Evolutionary conservation across 2,113 vertebrate species (phyloP).

Genomic region (Percina caprodes): DNA sequence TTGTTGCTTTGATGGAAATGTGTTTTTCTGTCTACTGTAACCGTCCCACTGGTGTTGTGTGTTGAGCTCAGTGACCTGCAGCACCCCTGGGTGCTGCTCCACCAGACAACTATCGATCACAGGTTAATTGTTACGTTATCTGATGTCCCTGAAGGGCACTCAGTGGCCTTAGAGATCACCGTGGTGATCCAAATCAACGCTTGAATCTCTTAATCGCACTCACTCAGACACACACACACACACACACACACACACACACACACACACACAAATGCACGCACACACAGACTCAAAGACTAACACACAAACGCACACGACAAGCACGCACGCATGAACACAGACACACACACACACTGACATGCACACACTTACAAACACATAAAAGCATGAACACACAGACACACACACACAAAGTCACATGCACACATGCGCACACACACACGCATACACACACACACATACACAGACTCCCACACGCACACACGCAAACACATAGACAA

Average conservation of each 20-base stretch:
- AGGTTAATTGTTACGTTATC: slow-evolving; percentile 49
- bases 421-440: too few relatives aligned
- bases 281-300: too few relatives aligned
- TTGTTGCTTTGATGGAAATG: neutral
- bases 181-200: slow-evolving; percentile 13
- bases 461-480: neutral
- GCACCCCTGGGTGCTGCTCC: accelerated
- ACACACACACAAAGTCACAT: too few relatives aligned
- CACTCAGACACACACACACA: neutral
- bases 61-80: slow-evolving; percentile 21
- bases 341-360: too few relatives aligned
- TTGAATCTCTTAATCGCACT: neutral
- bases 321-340: too few relatives aligned
- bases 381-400: too few relatives aligned
- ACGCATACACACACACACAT: neutral
- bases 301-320: too few relatives aligned
- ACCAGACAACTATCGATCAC: slow-evolving; percentile 4
- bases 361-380: too few relatives aligned
- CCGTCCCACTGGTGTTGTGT: neutral
- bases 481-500: neutral
- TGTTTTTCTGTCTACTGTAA: neutral
- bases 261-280: neutral
- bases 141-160: slow-evolving; percentile 50
- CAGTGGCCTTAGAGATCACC: slow-evolving; percentile 35
- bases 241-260: neutral